Percentiles rank a stretch among this genome's conserved stretches.
Evolutionary conservation across 1,140 invertebrate species (phyloP).

Genomic region (Anastrepha ludens): DNA sequence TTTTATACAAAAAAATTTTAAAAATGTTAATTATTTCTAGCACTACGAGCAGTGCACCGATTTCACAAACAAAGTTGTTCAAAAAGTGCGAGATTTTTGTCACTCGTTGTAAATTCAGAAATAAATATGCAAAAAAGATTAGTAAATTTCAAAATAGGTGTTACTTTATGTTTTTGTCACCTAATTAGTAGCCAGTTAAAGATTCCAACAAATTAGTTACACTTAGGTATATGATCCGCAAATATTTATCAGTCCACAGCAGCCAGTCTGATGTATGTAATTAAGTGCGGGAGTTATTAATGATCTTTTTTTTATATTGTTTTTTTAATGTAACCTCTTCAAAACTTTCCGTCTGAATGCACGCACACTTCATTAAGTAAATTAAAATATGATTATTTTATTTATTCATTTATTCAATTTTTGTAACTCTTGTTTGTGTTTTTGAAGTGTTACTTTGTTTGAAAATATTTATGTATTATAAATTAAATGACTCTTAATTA

Average conservation of each 20-base stretch:
- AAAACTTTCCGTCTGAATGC: neutral
- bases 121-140: neutral
- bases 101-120: neutral
- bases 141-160: neutral
- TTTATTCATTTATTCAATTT: neutral
- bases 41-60: too few relatives aligned
- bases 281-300: neutral
- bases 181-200: neutral
- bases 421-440: neutral
- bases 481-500: conserved; percentile 1
- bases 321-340: neutral
- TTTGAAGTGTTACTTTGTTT: neutral
- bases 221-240: neutral
- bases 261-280: neutral
- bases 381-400: neutral
- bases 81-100: too few relatives aligned
- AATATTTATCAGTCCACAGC: neutral
- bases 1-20: too few relatives aligned
- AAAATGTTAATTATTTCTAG: too few relatives aligned
- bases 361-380: neutral
- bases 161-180: neutral
- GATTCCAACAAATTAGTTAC: neutral
- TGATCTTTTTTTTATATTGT: neutral
- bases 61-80: too few relatives aligned
- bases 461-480: neutral